Evolutionary conservation across 2,888 invertebrate species (phyloP), one percentile per base, ranked within the genome.

Genomic region (Fragum sueziense): DNA sequence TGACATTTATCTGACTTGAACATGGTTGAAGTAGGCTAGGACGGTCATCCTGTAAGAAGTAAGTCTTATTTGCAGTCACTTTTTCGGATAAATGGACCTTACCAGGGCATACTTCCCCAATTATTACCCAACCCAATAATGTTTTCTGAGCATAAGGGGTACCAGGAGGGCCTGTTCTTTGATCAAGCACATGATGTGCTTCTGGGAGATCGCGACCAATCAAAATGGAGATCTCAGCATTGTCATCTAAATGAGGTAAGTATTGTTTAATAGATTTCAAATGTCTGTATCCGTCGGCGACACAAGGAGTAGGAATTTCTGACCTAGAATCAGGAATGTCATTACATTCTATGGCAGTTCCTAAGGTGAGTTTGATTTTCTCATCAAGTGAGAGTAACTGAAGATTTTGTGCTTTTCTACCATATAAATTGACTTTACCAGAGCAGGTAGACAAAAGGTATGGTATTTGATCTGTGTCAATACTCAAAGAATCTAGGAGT

Each of bases 271-370:
- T 78, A 3, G 34, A 37, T 1, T 62, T 22, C 11, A 86, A 54
- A 65, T 86, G 81, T 22, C 68, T 2, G 57, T 81, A 70, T 27
- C 62, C 41, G 14, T 4, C 3, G 0, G 83, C 80, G 11, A 86
- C 70, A 0, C 82, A 79, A 17, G 78, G 78, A 7, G 84, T 86
- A 17, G 82, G 77, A 59, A 85, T 84, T 51, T 82, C 83, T 20
- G 68, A 27, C 25, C 76, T 62, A 34, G 33, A 27, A 31, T 79
- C 51, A 22, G 80, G 84, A 11, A 84, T 82, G 3, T 76, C 11
- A 33, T 79, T 47, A 67, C 86, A 84, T 65, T 85, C 85, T 17
- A 82, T 73, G 1, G 83, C 20, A 17, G 65, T 68, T 14, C 79
- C 84, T 14, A 82, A 67, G 20, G 77, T 70, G 2, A 84, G 17